A percentile compares a stretch with the other conserved stretches of the same genome.
Evolutionary conservation across 2,113 vertebrate species (phyloP).

Genomic region (Cyprinodon variegatus): DNA sequence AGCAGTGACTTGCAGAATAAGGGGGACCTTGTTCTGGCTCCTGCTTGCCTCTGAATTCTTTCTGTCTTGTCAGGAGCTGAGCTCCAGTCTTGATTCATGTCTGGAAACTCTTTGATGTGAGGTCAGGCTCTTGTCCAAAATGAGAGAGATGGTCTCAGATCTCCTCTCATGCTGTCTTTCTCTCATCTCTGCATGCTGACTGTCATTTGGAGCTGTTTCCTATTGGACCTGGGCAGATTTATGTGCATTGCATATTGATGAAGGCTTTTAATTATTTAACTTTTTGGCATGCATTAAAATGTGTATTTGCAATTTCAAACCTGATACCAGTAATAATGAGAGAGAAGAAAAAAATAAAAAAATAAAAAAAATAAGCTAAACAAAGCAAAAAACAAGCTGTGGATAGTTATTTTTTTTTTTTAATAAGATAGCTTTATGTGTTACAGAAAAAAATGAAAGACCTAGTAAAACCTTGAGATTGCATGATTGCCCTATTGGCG

Average conservation of each 20-base stretch:
- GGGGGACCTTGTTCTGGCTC: conserved; percentile 47
- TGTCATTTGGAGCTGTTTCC: conserved; percentile 69
- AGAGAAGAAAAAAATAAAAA: no score
- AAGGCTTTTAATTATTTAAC: conserved; percentile 15
- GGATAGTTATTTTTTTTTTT: conserved; percentile 2
- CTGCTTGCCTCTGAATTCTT: conserved; percentile 27
- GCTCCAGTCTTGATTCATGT: conserved; percentile 60
- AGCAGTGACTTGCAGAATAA: conserved; percentile 33
- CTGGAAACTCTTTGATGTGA: conserved; percentile 68
- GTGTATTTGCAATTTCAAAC: conserved; percentile 24
- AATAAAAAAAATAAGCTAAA: no score
- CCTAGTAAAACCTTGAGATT: not conserved
- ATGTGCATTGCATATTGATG: conserved; percentile 38
- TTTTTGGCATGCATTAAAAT: conserved; percentile 9
- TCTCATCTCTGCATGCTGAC: conserved; percentile 75
- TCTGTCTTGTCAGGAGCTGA: conserved; percentile 40
- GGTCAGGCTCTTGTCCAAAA: conserved; percentile 55
- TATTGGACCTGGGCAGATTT: conserved; percentile 65
- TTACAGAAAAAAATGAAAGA: not conserved
- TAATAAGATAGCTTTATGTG: not conserved
- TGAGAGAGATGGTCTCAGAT: conserved; percentile 51
- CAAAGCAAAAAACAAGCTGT: not conserved
- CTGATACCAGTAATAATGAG: not conserved
- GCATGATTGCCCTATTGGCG: no score
- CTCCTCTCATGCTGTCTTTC: conserved; percentile 66